Evolutionary conservation across 2,888 invertebrate genomes (phyloP), one percentile per base, ranked within the genome.

Genomic region (Drosophila planitibia): DNA sequence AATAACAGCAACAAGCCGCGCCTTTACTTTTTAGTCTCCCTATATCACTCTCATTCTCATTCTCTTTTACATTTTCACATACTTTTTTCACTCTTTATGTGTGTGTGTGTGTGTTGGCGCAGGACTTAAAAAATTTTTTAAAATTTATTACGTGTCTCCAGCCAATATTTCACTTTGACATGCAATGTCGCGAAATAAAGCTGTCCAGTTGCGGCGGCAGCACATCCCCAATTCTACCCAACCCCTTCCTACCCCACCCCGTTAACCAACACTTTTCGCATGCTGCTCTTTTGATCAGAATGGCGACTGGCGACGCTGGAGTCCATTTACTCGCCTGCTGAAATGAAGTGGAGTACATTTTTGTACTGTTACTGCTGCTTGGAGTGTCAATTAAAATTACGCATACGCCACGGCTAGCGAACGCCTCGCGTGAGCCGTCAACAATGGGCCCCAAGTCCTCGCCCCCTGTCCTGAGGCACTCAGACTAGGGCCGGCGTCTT

Each of bases 151-250:
- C 93, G 89, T 91, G 89, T 91, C 92, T 92, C 89, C 90, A 89
- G 91, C 92, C 92, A 93, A 93, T 92, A 92, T 92, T 91, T 92
- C 92, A 92, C 91, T 91, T 91, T 92, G 91, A 92, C 91, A 90
- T 92, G 89, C 90, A 81, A 85, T 84, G 92, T 92, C 91, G 88
- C 92, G 89, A 92, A 91, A 92, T 92, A 88, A 91, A 91, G 91
- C 91, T 91, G 92, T 91, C 91, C 85, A 83, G 84, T 80, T 85
- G 91, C 71, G 87, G 89, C 83, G 64, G 72, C 58, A 67, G 28
- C 28, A 30, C 47, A 47, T 47, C 47, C 47, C 25, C 75, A 32
- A 28, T 28, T 10, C 28, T 28, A 1, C 19, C 28, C n/a, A 16
- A 19, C 30, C 32, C 19, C 14, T 54, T 32, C 12, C 60, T 25